These are phyloP conservation scores for Gymnoscopelus braueri DNA, from an alignment of 2,797 vertebrate genomes.

Conservation along the genomic window DNA sequence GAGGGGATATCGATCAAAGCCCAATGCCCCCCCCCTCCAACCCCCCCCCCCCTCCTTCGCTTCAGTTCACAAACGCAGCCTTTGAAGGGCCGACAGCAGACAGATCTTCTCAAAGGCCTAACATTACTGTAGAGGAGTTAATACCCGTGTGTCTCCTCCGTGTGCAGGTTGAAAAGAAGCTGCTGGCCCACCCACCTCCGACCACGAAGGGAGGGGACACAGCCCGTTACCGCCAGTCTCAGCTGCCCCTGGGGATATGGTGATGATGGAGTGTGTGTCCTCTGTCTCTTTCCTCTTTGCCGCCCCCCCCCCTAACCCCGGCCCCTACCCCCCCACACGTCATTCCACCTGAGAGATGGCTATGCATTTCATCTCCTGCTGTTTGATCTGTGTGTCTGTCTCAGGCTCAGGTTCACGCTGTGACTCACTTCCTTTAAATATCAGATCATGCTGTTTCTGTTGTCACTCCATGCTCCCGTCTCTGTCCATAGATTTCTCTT, in stretches of 20 bases:
- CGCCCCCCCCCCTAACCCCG: constrained; percentile 23
- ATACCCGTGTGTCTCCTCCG: constrained; percentile 47
- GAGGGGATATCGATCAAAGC: constrained; percentile 71
- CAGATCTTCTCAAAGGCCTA: constrained; percentile 49
- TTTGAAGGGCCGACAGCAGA: constrained; percentile 60
- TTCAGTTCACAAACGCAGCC: constrained; percentile 44
- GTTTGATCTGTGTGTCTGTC: constrained; percentile 57
- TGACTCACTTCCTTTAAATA: constrained; percentile 39
- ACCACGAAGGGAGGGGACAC: constrained; percentile 35
- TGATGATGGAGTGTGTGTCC: constrained; percentile 40
- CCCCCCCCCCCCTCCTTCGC: constrained; percentile 20
- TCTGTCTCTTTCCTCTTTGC: constrained; percentile 35
- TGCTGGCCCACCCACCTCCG: constrained; percentile 7
- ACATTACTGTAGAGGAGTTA: constrained; percentile 33
- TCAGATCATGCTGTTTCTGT: constrained; percentile 34
- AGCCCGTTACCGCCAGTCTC: constrained; percentile 46
- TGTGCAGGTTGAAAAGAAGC: constrained; percentile 33
- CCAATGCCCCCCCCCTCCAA: not conserved
- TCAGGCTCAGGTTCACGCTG: constrained; percentile 23
- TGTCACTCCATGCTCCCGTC: constrained; percentile 28
- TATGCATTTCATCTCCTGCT: constrained; percentile 48
- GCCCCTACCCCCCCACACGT: not conserved
- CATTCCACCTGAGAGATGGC: constrained; percentile 37
- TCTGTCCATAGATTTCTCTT: constrained; percentile 16
- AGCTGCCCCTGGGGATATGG: constrained; percentile 31